phyloP scores from a whole-genome alignment of 1,140 invertebrate genomes.

The Geopemphigus sp. region DNA sequence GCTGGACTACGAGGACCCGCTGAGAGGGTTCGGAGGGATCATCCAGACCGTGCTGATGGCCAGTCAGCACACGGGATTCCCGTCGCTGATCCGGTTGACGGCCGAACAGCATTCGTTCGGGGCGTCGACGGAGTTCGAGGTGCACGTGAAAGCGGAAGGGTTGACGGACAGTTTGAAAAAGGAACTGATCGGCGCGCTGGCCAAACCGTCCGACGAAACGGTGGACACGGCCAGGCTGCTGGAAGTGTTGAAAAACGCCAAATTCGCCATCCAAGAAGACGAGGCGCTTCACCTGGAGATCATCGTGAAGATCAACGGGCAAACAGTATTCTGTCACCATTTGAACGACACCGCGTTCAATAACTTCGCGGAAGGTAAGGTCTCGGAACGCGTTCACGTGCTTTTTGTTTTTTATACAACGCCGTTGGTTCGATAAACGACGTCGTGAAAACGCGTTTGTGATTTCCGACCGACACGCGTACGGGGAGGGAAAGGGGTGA shows the following conservation, averaged over 20 bases:
- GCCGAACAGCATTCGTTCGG: slow-evolving; percentile 63
- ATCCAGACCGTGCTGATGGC: slow-evolving; percentile 63
- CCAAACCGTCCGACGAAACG: not conserved
- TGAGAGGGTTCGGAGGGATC: slow-evolving; percentile 63
- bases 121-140: slow-evolving; percentile 54
- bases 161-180: slow-evolving; percentile 54
- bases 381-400: not conserved
- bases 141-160: slow-evolving; percentile 52
- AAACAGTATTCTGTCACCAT: slow-evolving; percentile 62
- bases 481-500: too few relatives aligned
- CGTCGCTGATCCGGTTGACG: slow-evolving; percentile 62
- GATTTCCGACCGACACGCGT: too few relatives aligned
- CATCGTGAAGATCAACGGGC: slow-evolving; percentile 62
- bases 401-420: too few relatives aligned
- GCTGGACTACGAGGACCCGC: slow-evolving; percentile 63
- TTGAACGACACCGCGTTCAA: slow-evolving; percentile 61
- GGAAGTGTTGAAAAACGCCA: slow-evolving; percentile 55
- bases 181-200: slow-evolving; percentile 1
- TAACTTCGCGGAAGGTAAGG: slow-evolving; percentile 51
- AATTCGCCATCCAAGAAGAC: slow-evolving; percentile 55
- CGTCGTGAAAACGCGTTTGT: too few relatives aligned
- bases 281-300: slow-evolving; percentile 61
- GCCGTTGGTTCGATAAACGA: too few relatives aligned
- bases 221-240: slow-evolving; percentile 53
- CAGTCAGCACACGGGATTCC: slow-evolving; percentile 63